Evolutionary conservation across 2,888 invertebrate species (phyloP).

Genomic region (Conomelus anceps): DNA sequence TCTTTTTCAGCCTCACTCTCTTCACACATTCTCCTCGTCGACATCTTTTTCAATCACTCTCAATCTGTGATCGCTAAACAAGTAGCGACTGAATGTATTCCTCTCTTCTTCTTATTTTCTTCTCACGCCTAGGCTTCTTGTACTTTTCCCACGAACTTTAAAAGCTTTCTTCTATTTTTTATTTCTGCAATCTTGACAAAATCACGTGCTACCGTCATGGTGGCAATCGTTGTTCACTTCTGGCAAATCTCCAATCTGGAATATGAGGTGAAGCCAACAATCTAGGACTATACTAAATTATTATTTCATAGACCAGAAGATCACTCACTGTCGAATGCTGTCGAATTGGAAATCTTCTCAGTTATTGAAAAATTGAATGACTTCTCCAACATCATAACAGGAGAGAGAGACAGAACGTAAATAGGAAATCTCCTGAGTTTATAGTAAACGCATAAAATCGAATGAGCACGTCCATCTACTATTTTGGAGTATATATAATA

Average conservation of each 20-base stretch:
- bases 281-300: neutral
- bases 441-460: no score
- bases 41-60: neutral
- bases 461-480: no score
- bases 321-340: no score
- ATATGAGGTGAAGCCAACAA: neutral
- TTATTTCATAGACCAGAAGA: no score
- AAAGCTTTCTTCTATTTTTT: neutral
- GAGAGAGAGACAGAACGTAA: no score
- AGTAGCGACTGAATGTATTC: neutral
- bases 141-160: neutral
- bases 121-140: neutral
- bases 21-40: neutral
- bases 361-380: no score
- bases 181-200: neutral
- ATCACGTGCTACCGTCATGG: neutral
- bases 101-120: neutral
- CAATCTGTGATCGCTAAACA: no score
- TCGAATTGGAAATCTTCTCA: no score
- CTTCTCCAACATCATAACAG: no score
- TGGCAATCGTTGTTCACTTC: neutral
- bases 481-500: no score
- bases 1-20: neutral
- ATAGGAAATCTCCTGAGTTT: no score
- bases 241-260: neutral